Base-by-base conservation (phyloP, 2,113 vertebrate genomes). In the Fulmarus glacialis region DNA sequence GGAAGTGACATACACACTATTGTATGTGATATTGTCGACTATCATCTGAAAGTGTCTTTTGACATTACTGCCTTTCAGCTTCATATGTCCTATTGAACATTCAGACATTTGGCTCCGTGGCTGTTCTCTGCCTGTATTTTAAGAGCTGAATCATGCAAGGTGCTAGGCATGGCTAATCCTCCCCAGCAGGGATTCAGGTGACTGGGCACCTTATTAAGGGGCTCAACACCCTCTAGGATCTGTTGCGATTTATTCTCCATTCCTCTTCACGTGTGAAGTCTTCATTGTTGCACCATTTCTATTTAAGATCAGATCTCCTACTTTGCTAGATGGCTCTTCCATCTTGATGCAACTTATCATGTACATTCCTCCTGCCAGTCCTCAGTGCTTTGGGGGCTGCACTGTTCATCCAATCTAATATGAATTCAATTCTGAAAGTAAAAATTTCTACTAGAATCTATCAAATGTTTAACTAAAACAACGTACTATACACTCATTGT, bases 391-490 rank as follows among this genome's bases (percentile, higher is more conserved):
- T 73, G 24, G 3, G 4, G 6, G 40, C 26, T 72, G 43, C 8
- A 5, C 17, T 84, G 52, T 66, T 88, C 62, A 45, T 59, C 22
- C 55, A 38, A 29, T 73, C 15, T 24, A 74, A 88, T 21, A 43
- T 0, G 0, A 84, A 73, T 60, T 81, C 11, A 34, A 14, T 71
- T 90, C n/a, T 34, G 66, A 63, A 62, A 90, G 21, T 11, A 63
- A 79, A 80, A 55, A 30, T 0, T 55, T 87, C 43, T 91, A 3
- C 23, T 63, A 30, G 22, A 23, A 82, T 92, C 8, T 87, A 91
- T 55, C 56, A 87, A 91, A 95, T 81, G 15, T 91, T 97, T 83
- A 72, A 90, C 75, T 96, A 73, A 95, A 96, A 78, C n/a, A 85
- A 48, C 84, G 83, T 95, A 59, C 72, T 62, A 42, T 52, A 87